These are phyloP conservation scores for Chunga burmeisteri DNA, from an alignment of 2,113 vertebrate species.

Conservation along the genomic window DNA sequence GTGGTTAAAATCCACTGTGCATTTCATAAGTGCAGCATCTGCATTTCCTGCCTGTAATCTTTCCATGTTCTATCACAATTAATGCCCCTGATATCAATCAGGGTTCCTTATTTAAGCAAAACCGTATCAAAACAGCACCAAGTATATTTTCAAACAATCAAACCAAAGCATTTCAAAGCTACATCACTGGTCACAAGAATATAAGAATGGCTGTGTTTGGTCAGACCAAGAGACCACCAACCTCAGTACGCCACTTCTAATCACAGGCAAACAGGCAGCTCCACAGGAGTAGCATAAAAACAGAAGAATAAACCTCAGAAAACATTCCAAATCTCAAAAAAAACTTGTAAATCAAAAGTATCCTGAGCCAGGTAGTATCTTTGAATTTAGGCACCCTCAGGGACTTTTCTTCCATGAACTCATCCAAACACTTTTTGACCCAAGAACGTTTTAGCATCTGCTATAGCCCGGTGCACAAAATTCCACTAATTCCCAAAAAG, in stretches of 20 bases:
- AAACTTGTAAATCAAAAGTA: background rate
- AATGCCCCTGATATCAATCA: background rate
- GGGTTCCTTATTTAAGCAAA: background rate
- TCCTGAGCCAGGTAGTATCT: background rate
- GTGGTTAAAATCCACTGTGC: background rate
- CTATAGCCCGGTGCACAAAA: background rate
- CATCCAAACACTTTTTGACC: background rate
- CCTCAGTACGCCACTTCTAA: background rate
- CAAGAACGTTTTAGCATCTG: background rate
- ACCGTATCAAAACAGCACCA: background rate
- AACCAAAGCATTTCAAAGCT: background rate
- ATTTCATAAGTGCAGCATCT: background rate
- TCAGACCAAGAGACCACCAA: background rate
- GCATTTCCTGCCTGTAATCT: background rate
- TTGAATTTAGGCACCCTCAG: background rate
- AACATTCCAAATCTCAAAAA: background rate
- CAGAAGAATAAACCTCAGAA: background rate
- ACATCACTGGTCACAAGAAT: background rate
- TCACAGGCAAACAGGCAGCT: background rate
- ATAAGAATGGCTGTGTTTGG: background rate
- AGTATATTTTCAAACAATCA: background rate
- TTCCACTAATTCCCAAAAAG: background rate
- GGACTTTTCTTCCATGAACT: background rate
- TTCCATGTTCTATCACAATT: background rate
- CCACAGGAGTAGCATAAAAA: background rate